Evolutionary conservation across 2,797 vertebrate genomes (phyloP).

Genomic region (Lutjanus argentimaculatus): DNA sequence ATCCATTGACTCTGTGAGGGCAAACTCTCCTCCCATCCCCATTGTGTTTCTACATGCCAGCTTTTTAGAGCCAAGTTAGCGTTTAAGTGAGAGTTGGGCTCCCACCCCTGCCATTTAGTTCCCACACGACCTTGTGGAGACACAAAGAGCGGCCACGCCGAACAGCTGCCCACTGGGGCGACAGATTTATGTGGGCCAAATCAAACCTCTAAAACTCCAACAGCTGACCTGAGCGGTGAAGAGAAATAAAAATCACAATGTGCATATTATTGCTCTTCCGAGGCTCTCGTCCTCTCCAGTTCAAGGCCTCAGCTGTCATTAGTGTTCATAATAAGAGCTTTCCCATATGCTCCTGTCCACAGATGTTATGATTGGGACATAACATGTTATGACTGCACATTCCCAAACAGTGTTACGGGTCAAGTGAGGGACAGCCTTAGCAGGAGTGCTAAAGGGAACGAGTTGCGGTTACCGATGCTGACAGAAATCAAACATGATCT

Average conservation of each 20-base stretch:
- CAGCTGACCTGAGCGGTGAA: conserved; percentile 74
- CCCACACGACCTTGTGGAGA: conserved; percentile 73
- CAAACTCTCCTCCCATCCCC: conserved; percentile 71
- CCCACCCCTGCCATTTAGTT: conserved; percentile 77
- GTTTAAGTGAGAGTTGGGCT: conserved; percentile 62
- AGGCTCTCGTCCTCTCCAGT: conserved; percentile 67
- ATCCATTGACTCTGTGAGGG: conserved; percentile 62
- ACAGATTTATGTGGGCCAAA: conserved; percentile 74
- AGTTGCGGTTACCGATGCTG: conserved; percentile 50
- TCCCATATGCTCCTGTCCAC: conserved; percentile 84
- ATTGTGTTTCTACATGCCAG: conserved; percentile 66
- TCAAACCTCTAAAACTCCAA: conserved; percentile 75
- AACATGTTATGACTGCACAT: conserved; percentile 83
- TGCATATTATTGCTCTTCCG: conserved; percentile 75
- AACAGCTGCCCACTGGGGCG: conserved; percentile 71
- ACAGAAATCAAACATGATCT: conserved; percentile 62
- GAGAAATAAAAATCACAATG: conserved; percentile 79
- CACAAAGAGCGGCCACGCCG: conserved; percentile 59
- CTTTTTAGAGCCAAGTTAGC: conserved; percentile 71
- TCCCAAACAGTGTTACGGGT: conserved; percentile 75
- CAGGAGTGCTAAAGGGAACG: conserved; percentile 45
- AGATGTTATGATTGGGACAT: conserved; percentile 81
- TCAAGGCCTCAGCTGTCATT: conserved; percentile 76
- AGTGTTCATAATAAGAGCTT: conserved; percentile 73
- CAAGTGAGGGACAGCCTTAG: conserved; percentile 70